Base-by-base conservation (phyloP, 2,113 vertebrate genomes). In the Equus quagga region DNA sequence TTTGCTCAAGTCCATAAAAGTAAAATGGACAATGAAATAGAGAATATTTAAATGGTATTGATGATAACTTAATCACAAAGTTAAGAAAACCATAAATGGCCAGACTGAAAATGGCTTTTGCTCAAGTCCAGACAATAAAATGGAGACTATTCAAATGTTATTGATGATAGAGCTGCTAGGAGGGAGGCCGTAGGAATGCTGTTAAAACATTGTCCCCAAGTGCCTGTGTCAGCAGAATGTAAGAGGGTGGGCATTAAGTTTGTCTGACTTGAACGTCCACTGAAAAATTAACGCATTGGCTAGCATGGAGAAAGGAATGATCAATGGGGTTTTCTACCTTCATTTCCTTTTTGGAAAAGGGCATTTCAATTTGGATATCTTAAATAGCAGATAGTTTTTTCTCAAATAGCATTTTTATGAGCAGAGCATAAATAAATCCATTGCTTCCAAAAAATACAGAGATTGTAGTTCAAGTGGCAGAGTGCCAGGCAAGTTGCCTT, bases 361-460 rank as follows among this genome's bases (percentile, higher is more conserved):
- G 7, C 23, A n/a, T 79, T 95, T 84, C 56, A 46, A n/a, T 44
- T 51, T 67, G 36, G 89, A 24, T 26, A 80, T 93, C 81, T 95
- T 91, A 94, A 96, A 85, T 46, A 79, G 36, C 51, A 64, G 36
- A 28, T 2, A 3, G 1, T n/a, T 31, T 82, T 75, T 24, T 24
- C 51, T 65, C 62, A 62, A 62, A 67, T 19, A 94, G 72, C n/a
- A 72, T 94, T 90, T 92, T 90, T 97, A 96, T 95, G 62, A 92
- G 76, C 28, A 62, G 64, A 89, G 33, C 44, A 69, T 95, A 93
- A 95, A 89, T 95, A 80, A 94, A 91, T 83, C 17, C 19, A 79
- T 24, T 89, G 93, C 65, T 96, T 96, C 87, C 86, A 76, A 83
- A 96, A 97, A 91, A 75, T 49, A 90, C 79, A 91, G 65, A 78